These are phyloP conservation scores for Platichthys stellatus DNA, from an alignment of 2,113 vertebrate species.

Conservation along the genomic window DNA sequence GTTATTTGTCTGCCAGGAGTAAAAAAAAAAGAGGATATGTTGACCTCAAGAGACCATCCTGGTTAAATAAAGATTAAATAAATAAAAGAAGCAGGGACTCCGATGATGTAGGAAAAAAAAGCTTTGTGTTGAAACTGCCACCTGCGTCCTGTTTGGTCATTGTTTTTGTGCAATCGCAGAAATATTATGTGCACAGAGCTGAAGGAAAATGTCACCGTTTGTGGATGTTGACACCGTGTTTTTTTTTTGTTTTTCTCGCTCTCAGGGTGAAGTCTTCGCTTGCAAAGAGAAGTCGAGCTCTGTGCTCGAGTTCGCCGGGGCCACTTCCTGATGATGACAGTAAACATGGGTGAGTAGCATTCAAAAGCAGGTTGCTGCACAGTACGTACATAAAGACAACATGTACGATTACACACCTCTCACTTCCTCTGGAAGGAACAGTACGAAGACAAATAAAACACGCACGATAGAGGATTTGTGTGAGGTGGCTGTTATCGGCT, in stretches of 20 bases:
- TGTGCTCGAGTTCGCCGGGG: constrained; percentile 79
- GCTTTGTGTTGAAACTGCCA: constrained; percentile 60
- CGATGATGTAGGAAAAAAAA: constrained; percentile 15
- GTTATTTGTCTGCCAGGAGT: constrained; percentile 37
- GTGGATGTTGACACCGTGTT: constrained; percentile 50
- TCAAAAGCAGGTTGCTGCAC: constrained; percentile 16
- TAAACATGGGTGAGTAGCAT: constrained; percentile 84
- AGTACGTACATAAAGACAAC: constrained; percentile 19
- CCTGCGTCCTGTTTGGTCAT: constrained; percentile 74
- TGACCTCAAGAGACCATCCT: constrained; percentile 44
- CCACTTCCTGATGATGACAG: constrained; percentile 87
- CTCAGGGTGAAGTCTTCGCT: constrained; percentile 72
- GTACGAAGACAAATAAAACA: constrained; percentile 31
- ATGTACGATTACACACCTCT: neutral
- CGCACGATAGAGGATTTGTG: neutral
- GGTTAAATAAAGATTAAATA: constrained; percentile 56
- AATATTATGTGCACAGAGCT: constrained; percentile 39
- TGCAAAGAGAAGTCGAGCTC: constrained; percentile 77
- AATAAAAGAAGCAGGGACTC: constrained; percentile 40
- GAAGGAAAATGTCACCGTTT: constrained; percentile 44
- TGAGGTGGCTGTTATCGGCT: constrained; percentile 27
- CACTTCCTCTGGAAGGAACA: constrained; percentile 67
- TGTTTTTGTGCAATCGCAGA: constrained; percentile 62
- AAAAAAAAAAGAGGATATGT: constrained; percentile 41
- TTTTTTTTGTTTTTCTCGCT: constrained; percentile 19